These are phyloP conservation scores for Ursus arctos DNA, from an alignment of 2,113 vertebrate genomes.

Conservation along the genomic window DNA sequence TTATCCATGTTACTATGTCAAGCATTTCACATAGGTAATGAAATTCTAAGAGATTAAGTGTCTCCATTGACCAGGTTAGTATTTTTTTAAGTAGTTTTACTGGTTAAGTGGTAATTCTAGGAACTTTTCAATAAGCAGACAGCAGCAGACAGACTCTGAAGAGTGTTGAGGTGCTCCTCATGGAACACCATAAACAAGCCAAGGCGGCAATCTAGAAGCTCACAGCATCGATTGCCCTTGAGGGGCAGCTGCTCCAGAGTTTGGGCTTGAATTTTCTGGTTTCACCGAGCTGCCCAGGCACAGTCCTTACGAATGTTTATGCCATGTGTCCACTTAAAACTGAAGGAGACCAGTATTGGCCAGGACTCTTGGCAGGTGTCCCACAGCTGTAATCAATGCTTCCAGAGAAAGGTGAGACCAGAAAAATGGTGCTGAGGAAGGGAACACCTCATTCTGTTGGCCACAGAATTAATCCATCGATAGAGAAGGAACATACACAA, in stretches of 20 bases:
- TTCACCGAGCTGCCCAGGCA: background rate
- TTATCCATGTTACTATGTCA: background rate
- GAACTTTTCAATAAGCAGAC: background rate
- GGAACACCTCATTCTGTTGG: background rate
- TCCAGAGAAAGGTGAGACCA: background rate
- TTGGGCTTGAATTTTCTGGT: background rate
- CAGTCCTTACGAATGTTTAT: background rate
- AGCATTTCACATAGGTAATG: background rate
- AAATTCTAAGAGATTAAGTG: conserved; percentile 16
- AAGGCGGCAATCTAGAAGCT: background rate
- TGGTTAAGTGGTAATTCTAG: background rate
- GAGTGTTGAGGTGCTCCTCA: background rate
- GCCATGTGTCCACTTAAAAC: background rate
- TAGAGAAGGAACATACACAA: background rate
- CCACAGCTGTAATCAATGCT: background rate
- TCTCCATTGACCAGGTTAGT: background rate
- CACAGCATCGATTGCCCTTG: background rate
- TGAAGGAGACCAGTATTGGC: background rate
- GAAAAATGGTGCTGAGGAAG: background rate
- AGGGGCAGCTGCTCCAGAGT: background rate
- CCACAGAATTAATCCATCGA: background rate
- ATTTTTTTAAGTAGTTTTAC: background rate
- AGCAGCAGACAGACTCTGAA: background rate
- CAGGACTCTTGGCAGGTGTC: background rate
- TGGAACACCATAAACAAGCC: background rate